These are phyloP conservation scores for Sinonovacula constricta DNA, from an alignment of 1,140 invertebrate genomes.

Conservation along the genomic window DNA sequence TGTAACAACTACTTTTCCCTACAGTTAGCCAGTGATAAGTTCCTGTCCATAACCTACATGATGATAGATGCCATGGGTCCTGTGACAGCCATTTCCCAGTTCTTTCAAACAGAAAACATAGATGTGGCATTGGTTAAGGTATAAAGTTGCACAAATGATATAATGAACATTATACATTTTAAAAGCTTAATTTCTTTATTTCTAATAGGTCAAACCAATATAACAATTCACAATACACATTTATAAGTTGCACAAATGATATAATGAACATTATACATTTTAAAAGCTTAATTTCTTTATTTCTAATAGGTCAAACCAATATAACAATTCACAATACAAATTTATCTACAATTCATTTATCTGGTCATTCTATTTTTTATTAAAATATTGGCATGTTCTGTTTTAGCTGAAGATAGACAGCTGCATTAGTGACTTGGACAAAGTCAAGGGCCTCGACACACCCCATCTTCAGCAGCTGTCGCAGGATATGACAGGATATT, in stretches of 20 bases:
- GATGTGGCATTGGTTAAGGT: slow-evolving; percentile 43
- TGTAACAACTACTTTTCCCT: too few species aligned
- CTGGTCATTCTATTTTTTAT: too few species aligned
- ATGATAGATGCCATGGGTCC: slow-evolving; percentile 51
- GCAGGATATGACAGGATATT: not conserved
- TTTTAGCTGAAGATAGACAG: slow-evolving; percentile 1
- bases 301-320: too few species aligned
- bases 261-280: not conserved
- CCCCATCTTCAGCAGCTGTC: not conserved
- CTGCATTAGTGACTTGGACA: not conserved
- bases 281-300: too few species aligned
- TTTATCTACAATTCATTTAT: not conserved
- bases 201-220: not conserved
- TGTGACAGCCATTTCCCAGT: slow-evolving; percentile 19
- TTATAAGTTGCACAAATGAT: too few species aligned
- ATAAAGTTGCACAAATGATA: not conserved
- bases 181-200: not conserved
- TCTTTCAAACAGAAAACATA: slow-evolving; percentile 46
- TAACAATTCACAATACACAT: not conserved
- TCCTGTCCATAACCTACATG: slow-evolving; percentile 39
- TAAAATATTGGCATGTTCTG: not conserved
- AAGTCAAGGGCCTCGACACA: not conserved
- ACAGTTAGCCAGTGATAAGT: slow-evolving; percentile 21
- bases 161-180: not conserved
- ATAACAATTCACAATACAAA: too few species aligned